Evolutionary conservation across 2,888 invertebrate genomes (phyloP).

Genomic region (Mythimna vitellina): DNA sequence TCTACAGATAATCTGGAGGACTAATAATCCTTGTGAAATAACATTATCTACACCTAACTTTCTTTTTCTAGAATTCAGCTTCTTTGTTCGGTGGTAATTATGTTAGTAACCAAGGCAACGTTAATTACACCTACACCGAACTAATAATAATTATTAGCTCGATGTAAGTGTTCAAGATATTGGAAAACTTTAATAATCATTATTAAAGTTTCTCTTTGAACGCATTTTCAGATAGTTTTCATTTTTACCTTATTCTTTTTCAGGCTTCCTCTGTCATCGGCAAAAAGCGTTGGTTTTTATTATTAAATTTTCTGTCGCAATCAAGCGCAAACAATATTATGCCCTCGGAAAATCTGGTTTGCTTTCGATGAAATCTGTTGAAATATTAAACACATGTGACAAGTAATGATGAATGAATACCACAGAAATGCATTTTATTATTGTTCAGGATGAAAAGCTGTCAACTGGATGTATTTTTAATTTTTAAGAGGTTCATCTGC

Average conservation of each 20-base stretch:
- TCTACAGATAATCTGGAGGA: too few species aligned
- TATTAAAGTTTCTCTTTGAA: neutral
- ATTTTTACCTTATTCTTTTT: neutral
- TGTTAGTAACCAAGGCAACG: too few species aligned
- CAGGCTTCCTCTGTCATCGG: neutral
- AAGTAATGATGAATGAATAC: neutral
- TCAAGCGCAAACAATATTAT: neutral
- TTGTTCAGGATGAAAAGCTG: neutral
- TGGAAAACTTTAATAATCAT: neutral
- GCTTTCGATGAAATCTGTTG: neutral
- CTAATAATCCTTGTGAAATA: too few species aligned
- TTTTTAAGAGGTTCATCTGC: too few species aligned
- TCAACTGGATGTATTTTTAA: too few species aligned
- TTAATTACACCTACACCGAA: too few species aligned
- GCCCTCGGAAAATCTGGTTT: neutral
- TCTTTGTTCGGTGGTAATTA: too few species aligned
- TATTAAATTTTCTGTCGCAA: neutral
- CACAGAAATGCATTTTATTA: neutral
- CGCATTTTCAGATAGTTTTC: neutral
- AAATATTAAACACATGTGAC: neutral
- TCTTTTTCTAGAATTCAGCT: too few species aligned
- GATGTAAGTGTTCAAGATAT: too few species aligned
- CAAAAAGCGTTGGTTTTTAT: neutral
- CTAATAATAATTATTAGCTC: too few species aligned
- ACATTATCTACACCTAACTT: too few species aligned